Conservation (phyloP, 37 sponge, comb jelly and placozoan genomes). For the Mnemiopsis leidyi region DNA sequence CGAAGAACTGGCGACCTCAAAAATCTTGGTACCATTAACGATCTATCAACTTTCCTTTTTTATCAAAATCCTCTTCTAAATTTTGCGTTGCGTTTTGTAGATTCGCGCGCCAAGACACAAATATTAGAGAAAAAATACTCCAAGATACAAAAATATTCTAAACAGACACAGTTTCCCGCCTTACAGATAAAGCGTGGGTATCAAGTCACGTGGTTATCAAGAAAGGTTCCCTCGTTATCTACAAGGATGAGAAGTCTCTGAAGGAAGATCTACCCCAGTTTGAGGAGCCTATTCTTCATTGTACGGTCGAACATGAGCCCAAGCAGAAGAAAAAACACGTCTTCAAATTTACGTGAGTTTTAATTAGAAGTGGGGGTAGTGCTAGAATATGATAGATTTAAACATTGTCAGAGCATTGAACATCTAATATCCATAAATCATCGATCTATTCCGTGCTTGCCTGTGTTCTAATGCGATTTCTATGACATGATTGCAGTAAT, state of each 20-base stretch:
- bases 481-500: too few species aligned
- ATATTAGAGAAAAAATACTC: too few species aligned
- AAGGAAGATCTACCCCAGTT: not conserved
- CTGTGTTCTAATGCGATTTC: too few species aligned
- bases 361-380: too few species aligned
- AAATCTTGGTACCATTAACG: not conserved
- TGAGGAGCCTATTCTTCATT: not conserved
- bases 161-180: too few species aligned
- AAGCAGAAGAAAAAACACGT: not conserved
- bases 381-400: too few species aligned
- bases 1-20: not conserved
- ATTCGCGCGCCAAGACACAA: too few species aligned
- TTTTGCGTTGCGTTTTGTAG: too few species aligned
- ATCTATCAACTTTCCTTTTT: not conserved
- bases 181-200: slow-evolving; percentile 18
- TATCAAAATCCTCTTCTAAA: not conserved
- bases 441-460: too few species aligned
- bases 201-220: not conserved
- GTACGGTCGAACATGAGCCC: not conserved
- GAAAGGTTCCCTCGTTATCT: not conserved
- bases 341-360: not conserved
- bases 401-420: too few species aligned
- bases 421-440: too few species aligned
- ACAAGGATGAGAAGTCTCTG: not conserved
- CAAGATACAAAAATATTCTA: too few species aligned